Evolutionary conservation across 2,797 vertebrate species (phyloP).

Genomic region (Thaleichthys pacificus): DNA sequence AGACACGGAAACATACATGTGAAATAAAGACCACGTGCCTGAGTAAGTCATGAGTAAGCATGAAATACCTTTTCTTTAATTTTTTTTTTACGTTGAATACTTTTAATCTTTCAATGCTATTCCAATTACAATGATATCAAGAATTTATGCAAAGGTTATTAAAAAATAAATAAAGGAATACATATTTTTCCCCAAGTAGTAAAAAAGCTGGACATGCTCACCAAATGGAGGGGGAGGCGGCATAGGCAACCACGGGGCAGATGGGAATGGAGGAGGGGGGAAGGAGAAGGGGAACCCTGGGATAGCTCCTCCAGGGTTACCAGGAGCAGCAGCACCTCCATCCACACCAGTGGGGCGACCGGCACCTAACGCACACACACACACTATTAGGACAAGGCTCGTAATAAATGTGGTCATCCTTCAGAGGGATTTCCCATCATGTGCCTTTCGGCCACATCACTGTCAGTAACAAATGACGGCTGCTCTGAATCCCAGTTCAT

Average conservation of each 20-base stretch:
- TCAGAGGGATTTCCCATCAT: no score
- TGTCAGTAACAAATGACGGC: no score
- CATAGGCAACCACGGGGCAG: conserved; percentile 87
- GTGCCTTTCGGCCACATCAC: no score
- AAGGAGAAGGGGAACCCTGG: conserved; percentile 85
- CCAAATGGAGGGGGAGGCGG: conserved; percentile 90
- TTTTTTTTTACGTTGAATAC: no score
- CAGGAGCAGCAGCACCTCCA: conserved; percentile 56
- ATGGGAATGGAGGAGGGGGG: conserved; percentile 82
- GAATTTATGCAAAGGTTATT: background rate
- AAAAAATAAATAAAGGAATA: background rate
- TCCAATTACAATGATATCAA: no score
- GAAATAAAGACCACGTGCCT: no score
- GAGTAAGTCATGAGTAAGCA: background rate
- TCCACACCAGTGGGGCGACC: conserved; percentile 60
- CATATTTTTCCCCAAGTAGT: background rate
- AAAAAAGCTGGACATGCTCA: conserved; percentile 54
- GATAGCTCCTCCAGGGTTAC: conserved; percentile 63
- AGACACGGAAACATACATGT: background rate
- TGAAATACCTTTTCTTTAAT: no score
- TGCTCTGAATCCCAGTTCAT: background rate
- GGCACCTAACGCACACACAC: conserved; percentile 47
- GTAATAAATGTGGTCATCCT: background rate
- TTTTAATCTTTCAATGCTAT: no score
- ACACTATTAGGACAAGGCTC: background rate